Evolutionary conservation across 2,113 vertebrate species (phyloP), one percentile per base, ranked within the genome.

Genomic region (Cariama cristata): DNA sequence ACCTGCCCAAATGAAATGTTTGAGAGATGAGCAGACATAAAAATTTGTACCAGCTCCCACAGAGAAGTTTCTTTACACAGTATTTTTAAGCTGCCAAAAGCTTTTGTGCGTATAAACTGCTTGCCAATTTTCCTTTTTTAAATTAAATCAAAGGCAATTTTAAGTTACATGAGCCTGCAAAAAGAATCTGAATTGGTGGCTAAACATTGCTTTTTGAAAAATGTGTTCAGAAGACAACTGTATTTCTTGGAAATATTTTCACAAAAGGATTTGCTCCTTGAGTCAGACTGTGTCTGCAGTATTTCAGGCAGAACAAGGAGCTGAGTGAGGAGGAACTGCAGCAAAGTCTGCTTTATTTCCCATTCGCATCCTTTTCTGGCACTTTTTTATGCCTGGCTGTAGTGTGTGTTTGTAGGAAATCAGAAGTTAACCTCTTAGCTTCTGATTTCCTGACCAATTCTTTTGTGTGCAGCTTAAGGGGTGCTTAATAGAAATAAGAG

Each of bases 341-440:
- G 83, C 58, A 79, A 93, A 85, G 62, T 93, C 84, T 64, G 64
- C 73, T 96, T 94, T 89, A 88, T 91, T 96, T 96, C 91, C 96
- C 49, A 53, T 96, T 80, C 93, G 82, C 95, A 89, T 97, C 93
- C 86, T 95, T 94, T 90, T 72, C 89, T 97, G 96, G 95, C 86
- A 55, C 84, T 94, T 82, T 7, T 49, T 94, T 79, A 49, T 76
- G 88, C 84, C 66, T 96, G 84, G 66, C 91, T 91, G 32, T 79
- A 42, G 56, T 28, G 45, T 91, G n/a, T 44, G 32, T 79, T 90
- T 79, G 91, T 69, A 76, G 69, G 32, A 86, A 92, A 89, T 95
- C 69, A 69, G 71, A 90, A 66, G 42, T 96, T 97, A 97, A 95
- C 95, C 76, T 73, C 66, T 86, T 85, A 73, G 62, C 35, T 88